phyloP scores from a whole-genome alignment of 1,140 invertebrate species.

The Leptinotarsa texana region DNA sequence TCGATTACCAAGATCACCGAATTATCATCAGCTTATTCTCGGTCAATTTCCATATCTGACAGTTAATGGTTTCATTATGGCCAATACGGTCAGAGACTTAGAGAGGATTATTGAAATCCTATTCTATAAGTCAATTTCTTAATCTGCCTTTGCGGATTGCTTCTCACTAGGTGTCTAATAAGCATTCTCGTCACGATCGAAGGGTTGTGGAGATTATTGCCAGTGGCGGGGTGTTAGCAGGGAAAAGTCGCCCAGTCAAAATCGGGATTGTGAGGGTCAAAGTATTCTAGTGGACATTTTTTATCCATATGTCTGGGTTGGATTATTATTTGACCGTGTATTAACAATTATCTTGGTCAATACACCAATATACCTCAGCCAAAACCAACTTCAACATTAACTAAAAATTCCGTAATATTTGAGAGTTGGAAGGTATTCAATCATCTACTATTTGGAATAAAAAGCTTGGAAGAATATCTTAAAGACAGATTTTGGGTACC shows the following conservation, averaged over 20 bases:
- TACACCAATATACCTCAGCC: neutral
- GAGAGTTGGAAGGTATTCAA: too few relatives aligned
- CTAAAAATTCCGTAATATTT: too few relatives aligned
- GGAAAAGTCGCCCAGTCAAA: neutral
- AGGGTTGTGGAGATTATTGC: slow-evolving; percentile 32
- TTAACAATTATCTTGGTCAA: neutral
- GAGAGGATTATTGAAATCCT: slow-evolving; percentile 27
- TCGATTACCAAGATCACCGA: too few relatives aligned
- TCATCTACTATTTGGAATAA: too few relatives aligned
- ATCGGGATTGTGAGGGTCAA: neutral
- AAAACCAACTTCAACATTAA: neutral
- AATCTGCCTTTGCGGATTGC: slow-evolving; percentile 40
- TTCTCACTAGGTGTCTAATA: slow-evolving; percentile 38
- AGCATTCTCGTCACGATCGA: slow-evolving; percentile 42
- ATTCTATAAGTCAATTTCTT: slow-evolving; percentile 39
- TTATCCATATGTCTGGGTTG: neutral
- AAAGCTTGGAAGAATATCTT: too few relatives aligned
- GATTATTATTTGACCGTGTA: neutral
- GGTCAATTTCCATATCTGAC: slow-evolving; percentile 23
- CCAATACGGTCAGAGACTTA: slow-evolving; percentile 28
- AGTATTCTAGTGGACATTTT: neutral
- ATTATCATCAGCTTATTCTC: neutral
- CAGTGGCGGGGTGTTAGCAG: neutral
- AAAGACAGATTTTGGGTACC: too few relatives aligned
- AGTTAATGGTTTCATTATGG: slow-evolving; percentile 30